A percentile compares a stretch with the other conserved stretches of the same genome.
Conservation (phyloP, 2,888 invertebrate species). For the Pristionchus maxplancki region DNA sequence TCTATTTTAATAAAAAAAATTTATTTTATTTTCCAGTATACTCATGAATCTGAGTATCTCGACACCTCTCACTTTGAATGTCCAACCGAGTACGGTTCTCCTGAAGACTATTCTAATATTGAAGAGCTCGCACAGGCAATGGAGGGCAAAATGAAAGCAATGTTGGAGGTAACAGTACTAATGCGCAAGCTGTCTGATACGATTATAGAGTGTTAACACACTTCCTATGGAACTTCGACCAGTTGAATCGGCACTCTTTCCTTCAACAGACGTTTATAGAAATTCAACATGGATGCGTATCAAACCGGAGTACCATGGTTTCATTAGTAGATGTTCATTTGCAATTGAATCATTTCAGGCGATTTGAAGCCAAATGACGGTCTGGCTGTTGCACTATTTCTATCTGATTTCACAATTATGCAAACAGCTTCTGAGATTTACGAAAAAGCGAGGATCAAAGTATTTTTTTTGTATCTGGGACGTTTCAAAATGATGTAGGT, state of each 20-base stretch:
- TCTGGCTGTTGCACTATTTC: neutral
- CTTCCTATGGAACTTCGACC: neutral
- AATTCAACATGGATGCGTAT: neutral
- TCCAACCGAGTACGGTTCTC: neutral
- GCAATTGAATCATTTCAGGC: neutral
- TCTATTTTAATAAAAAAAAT: neutral
- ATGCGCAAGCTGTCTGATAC: too few species aligned
- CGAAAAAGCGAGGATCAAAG: neutral
- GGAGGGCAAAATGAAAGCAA: neutral
- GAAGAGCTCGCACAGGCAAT: neutral
- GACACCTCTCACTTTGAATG: neutral
- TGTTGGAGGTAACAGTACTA: neutral
- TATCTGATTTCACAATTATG: constrained; percentile 1
- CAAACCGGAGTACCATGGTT: neutral
- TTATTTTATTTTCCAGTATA: neutral
- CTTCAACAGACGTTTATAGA: neutral
- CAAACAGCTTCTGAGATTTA: neutral
- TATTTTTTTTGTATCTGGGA: neutral
- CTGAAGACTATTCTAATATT: neutral
- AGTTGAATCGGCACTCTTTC: neutral
- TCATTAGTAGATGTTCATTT: too few species aligned
- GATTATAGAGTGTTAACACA: neutral
- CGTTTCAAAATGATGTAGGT: neutral
- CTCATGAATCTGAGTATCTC: neutral
- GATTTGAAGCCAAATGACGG: neutral